Percentiles rank a stretch among this genome's conserved stretches.
Evolutionary conservation across 2,113 vertebrate genomes (phyloP).

Genomic region (Lanius collurio): DNA sequence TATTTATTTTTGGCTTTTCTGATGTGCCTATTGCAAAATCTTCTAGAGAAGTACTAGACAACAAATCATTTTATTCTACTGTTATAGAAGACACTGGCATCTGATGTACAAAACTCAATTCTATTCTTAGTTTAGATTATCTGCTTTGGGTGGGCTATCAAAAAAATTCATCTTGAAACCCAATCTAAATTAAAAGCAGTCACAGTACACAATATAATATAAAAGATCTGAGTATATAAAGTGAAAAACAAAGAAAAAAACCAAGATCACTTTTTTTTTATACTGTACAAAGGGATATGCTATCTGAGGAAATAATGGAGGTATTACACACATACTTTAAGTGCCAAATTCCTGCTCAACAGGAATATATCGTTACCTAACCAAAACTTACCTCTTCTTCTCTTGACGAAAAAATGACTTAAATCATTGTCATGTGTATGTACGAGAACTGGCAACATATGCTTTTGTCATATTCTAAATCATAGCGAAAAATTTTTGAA

Average conservation of each 20-base stretch:
- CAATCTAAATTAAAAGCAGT: background rate
- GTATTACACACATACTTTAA: background rate
- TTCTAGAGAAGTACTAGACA: background rate
- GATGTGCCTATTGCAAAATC: background rate
- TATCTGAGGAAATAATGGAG: background rate
- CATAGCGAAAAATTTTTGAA: background rate
- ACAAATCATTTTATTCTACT: background rate
- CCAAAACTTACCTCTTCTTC: background rate
- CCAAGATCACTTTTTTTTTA: background rate
- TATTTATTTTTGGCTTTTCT: constrained; percentile 2
- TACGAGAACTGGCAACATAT: background rate
- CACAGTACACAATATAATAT: background rate
- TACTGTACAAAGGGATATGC: background rate
- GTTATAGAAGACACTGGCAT: background rate
- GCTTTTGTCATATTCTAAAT: background rate
- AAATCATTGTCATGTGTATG: background rate
- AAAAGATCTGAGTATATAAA: background rate
- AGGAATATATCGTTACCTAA: background rate
- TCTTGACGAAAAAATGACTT: background rate
- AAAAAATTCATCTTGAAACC: background rate
- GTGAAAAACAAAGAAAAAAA: background rate
- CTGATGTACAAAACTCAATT: background rate
- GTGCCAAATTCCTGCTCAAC: background rate
- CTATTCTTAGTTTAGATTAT: background rate
- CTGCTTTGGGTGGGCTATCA: background rate